Percentiles rank a stretch among this genome's conserved stretches.
phyloP scores from a whole-genome alignment of 2,888 invertebrate species.

The Drosophila quinaria region DNA sequence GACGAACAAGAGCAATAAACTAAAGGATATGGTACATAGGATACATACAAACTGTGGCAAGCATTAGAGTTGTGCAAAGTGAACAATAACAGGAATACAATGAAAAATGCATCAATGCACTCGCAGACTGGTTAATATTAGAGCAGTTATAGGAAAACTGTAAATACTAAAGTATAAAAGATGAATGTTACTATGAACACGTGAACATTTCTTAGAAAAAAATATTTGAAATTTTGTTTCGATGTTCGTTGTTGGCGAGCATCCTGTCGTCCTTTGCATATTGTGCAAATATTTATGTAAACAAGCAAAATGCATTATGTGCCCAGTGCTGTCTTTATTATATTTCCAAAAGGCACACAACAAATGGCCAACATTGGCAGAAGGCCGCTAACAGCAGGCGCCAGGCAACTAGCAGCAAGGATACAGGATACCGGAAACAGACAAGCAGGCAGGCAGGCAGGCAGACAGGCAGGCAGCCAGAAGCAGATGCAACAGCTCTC shows the following conservation, averaged over 20 bases:
- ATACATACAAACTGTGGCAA: slow-evolving; percentile 8
- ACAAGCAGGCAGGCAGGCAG: neutral
- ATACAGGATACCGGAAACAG: slow-evolving; percentile 21
- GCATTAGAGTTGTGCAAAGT: slow-evolving; percentile 30
- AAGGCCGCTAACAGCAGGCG: slow-evolving; percentile 25
- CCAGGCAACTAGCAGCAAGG: slow-evolving; percentile 14
- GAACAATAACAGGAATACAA: slow-evolving; percentile 8
- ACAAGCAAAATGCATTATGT: slow-evolving; percentile 67
- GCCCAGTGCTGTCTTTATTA: slow-evolving; percentile 64
- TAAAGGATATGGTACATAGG: slow-evolving; percentile 9
- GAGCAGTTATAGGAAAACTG: neutral
- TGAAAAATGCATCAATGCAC: slow-evolving; percentile 3
- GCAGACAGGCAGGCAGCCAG: slow-evolving; percentile 13
- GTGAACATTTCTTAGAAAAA: slow-evolving; percentile 2
- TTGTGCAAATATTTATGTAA: slow-evolving; percentile 66
- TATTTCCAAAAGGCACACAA: slow-evolving; percentile 57
- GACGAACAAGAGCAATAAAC: slow-evolving; percentile 15
- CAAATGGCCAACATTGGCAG: slow-evolving; percentile 52
- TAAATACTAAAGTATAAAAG: neutral
- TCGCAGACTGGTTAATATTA: slow-evolving; percentile 8
- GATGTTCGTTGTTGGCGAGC: slow-evolving; percentile 26
- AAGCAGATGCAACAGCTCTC: slow-evolving; percentile 66
- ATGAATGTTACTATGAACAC: neutral
- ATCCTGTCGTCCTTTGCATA: slow-evolving; percentile 14
- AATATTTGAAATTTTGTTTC: slow-evolving; percentile 9